Evolutionary conservation across 2,888 invertebrate species (phyloP), one percentile per base, ranked within the genome.

Genomic region (Priocnemis perturbator): DNA sequence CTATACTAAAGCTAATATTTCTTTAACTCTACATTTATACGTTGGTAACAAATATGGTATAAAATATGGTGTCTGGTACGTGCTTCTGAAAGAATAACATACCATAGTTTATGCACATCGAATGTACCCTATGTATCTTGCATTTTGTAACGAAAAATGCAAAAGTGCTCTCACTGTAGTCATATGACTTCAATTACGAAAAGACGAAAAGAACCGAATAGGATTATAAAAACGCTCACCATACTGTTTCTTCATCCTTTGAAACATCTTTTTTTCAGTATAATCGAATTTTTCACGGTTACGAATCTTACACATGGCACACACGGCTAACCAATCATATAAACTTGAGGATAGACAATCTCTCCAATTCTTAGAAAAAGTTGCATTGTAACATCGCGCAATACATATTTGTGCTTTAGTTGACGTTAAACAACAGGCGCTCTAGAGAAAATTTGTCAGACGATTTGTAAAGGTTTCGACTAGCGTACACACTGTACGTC

Each of bases 31-130:
- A 82, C 78, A 82, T 83, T 80, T 84, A 82, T 79, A 86, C 78
- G 82, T 85, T 86, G 88, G 88, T 88, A 88, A 88, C 88, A 88
- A 88, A 86, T 83, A 82, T 82, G 79, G 86, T 88, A 87, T 83
- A 88, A 88, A 88, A 87, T 86, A 81, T 82, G 78, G 78, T 81
- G 77, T 78, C 71, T 75, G 76, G 71, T 83, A 83, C 73, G 66
- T 66, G 62, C 75, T 67, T 63, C 47, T 73, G 57, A 74, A 69
- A 44, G 70, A 71, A 58, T 64, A 68, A 73, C 60, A 61, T 61
- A 64, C 37, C 37, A 37, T 37, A 37, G 37, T 37, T 37, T 44
- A 56, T 57, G 65, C 69, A 70, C 56, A 48, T 44, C 60, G 60
- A 66, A 71, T 62, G 56, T 70, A 50, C 47, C 55, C 50, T 69